Conservation (phyloP, 2,888 invertebrate genomes). For the Chloromyia formosa region DNA sequence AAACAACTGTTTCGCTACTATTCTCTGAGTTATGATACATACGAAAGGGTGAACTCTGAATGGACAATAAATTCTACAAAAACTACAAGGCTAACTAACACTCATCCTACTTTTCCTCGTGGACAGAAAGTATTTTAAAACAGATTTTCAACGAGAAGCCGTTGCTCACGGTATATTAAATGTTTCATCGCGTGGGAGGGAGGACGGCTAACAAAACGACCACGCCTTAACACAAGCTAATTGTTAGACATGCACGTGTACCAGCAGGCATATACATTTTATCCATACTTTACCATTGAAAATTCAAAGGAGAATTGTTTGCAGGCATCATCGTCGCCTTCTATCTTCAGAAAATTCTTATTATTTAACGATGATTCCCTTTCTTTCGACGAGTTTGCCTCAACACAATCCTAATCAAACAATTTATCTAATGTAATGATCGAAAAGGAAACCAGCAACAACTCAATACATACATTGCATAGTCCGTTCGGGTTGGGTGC, state of each 20-base stretch:
- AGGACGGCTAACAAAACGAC: too few relatives aligned
- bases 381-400: slow-evolving; percentile 54
- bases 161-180: too few relatives aligned
- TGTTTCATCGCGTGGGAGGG: too few relatives aligned
- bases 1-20: too few relatives aligned
- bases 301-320: slow-evolving; percentile 57
- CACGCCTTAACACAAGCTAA: too few relatives aligned
- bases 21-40: too few relatives aligned
- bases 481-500: not conserved
- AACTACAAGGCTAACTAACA: too few relatives aligned
- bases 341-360: slow-evolving; percentile 57
- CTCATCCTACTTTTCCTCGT: too few relatives aligned
- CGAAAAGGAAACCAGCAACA: not conserved
- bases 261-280: not conserved
- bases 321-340: slow-evolving; percentile 57
- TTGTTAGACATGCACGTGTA: not conserved
- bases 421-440: slow-evolving; percentile 15
- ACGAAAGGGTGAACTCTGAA: too few relatives aligned
- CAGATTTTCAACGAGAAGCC: too few relatives aligned
- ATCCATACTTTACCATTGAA: slow-evolving; percentile 58
- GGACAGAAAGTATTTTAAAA: too few relatives aligned
- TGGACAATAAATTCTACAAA: too few relatives aligned
- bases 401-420: slow-evolving; percentile 58
- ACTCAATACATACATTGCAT: slow-evolving; percentile 35
- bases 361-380: slow-evolving; percentile 59